Evolutionary conservation across 2,797 vertebrate genomes (phyloP).

Genomic region (Malurus splendens): DNA sequence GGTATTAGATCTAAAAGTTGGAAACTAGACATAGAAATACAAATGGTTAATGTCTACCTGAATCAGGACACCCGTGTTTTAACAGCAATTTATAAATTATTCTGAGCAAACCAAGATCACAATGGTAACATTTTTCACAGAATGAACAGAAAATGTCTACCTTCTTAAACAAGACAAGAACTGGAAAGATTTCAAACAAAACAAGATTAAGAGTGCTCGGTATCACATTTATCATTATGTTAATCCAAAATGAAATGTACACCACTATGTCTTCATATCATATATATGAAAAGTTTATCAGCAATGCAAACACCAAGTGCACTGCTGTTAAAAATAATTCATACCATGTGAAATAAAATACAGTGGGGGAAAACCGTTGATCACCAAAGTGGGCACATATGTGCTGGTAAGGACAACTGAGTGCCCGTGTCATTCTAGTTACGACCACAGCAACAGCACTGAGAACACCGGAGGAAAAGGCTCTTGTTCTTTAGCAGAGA

Average conservation of each 20-base stretch:
- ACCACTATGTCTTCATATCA: not conserved
- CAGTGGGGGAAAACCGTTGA: accelerated
- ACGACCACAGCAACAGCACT: not conserved
- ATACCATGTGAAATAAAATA: not conserved
- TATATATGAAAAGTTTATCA: not conserved
- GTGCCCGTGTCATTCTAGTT: not conserved
- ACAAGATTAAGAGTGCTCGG: not conserved
- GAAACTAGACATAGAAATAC: not conserved
- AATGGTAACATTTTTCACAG: not conserved
- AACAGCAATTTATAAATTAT: not conserved
- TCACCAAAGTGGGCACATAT: not conserved
- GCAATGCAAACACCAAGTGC: not conserved
- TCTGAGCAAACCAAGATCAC: not conserved
- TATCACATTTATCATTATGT: not conserved
- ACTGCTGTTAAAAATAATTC: not conserved
- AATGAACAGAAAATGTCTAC: not conserved
- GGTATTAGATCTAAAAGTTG: not conserved
- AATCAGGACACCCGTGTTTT: not conserved
- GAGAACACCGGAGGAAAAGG: not conserved
- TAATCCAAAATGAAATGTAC: not conserved
- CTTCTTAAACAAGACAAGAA: not conserved
- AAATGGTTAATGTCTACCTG: not conserved
- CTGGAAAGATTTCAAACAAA: not conserved
- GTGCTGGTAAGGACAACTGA: not conserved
- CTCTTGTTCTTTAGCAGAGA: not conserved